Evolutionary conservation across 2,888 invertebrate genomes (phyloP).

Genomic region (Melanostoma mellinum): DNA sequence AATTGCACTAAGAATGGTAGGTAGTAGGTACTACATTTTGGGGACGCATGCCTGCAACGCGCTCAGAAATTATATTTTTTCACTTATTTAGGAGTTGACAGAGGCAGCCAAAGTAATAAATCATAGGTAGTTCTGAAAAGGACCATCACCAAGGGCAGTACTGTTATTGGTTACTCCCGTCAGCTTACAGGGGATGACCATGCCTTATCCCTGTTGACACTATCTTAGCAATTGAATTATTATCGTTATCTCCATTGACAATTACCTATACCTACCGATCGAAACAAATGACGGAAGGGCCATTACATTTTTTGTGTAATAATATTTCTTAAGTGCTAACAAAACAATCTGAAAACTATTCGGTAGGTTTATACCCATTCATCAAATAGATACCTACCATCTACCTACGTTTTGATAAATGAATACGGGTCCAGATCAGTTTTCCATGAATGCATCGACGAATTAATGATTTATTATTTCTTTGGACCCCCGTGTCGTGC

Average conservation of each 20-base stretch:
- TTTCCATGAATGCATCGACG: conserved; percentile 19
- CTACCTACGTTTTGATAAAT: conserved; percentile 2
- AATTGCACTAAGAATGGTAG: too few relatives aligned
- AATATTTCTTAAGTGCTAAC: conserved; percentile 33
- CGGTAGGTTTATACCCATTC: conserved; percentile 16
- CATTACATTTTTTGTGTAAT: conserved; percentile 6
- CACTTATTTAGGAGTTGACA: too few relatives aligned
- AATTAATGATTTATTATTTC: conserved; percentile 48
- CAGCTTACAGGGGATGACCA: conserved; percentile 35
- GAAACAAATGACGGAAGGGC: conserved; percentile 32
- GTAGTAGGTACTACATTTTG: too few relatives aligned
- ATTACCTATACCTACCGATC: not conserved
- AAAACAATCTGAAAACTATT: conserved; percentile 24
- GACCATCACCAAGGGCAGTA: too few relatives aligned
- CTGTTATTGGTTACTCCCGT: not conserved
- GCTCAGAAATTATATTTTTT: too few relatives aligned
- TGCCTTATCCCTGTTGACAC: conserved; percentile 25
- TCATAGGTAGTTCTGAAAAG: too few relatives aligned
- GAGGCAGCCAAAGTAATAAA: too few relatives aligned
- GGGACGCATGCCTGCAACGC: too few relatives aligned
- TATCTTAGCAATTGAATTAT: conserved; percentile 18
- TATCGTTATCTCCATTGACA: conserved; percentile 19
- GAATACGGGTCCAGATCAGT: not conserved
- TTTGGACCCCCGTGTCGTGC: conserved; percentile 26
- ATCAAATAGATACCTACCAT: conserved; percentile 35